Percentiles rank a stretch among this genome's conserved stretches.
These are phyloP conservation scores for Cheilosia pagana DNA, from an alignment of 2,888 invertebrate genomes.

Conservation along the genomic window DNA sequence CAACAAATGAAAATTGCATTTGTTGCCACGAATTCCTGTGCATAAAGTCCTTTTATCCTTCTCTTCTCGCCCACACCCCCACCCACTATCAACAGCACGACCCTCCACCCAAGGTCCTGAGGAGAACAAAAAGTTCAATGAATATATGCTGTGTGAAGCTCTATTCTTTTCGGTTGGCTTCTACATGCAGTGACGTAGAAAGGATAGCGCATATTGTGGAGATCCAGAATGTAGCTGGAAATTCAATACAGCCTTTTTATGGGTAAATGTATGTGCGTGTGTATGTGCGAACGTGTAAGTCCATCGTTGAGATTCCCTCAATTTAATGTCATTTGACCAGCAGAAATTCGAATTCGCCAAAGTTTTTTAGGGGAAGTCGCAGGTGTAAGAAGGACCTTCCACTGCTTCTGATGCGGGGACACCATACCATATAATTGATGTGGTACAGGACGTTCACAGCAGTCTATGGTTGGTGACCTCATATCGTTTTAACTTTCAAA, in stretches of 20 bases:
- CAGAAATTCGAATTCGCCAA: constrained; percentile 17
- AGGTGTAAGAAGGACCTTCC: too few species aligned
- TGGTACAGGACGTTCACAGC: too few species aligned
- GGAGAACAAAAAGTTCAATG: not conserved
- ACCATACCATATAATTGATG: too few species aligned
- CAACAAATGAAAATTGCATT: constrained; percentile 52
- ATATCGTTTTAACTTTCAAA: too few species aligned
- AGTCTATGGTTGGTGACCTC: too few species aligned
- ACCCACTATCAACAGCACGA: too few species aligned
- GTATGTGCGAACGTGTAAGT: not conserved
- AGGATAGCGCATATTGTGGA: too few species aligned
- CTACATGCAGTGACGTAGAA: too few species aligned
- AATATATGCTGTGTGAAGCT: too few species aligned
- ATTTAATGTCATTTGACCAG: constrained; percentile 33
- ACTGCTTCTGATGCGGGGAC: too few species aligned
- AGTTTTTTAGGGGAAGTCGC: not conserved
- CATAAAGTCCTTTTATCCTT: constrained; percentile 39
- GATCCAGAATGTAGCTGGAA: constrained; percentile 5
- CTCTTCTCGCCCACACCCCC: not conserved
- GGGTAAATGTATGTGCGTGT: not conserved
- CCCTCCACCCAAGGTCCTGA: not conserved
- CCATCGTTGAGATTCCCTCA: constrained; percentile 12
- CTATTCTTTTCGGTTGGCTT: too few species aligned
- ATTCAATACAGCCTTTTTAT: constrained; percentile 37
- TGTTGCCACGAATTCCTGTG: constrained; percentile 26